Conservation (phyloP, 2,113 vertebrate genomes). For the Uria aalge region DNA sequence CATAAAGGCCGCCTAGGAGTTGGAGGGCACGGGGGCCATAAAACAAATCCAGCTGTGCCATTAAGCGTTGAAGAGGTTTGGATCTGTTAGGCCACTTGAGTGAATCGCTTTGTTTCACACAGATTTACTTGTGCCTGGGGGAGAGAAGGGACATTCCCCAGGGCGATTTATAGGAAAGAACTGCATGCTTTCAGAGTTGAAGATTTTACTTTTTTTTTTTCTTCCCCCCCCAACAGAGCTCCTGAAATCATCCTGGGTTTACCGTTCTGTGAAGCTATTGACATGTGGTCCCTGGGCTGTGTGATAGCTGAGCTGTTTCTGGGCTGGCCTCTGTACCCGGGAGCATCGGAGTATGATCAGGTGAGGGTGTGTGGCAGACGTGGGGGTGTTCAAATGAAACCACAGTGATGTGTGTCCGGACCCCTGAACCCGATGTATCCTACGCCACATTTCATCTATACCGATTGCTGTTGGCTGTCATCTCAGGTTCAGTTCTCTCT, state of each 20-base stretch:
- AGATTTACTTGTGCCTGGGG: neutral
- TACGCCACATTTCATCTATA: neutral
- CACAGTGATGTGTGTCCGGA: accelerated
- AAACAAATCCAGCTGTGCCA: neutral
- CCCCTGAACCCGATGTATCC: neutral
- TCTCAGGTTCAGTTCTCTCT: neutral
- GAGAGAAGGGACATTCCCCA: neutral
- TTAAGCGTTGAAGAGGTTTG: neutral
- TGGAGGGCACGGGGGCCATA: neutral
- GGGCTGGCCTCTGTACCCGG: slow-evolving; percentile 97
- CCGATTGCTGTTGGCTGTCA: neutral
- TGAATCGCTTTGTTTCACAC: neutral
- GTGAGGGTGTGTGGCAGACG: slow-evolving; percentile 65
- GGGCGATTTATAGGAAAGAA: neutral
- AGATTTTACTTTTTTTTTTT: neutral
- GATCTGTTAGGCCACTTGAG: neutral
- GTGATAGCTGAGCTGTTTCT: slow-evolving; percentile 97
- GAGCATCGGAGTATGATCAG: slow-evolving; percentile 98
- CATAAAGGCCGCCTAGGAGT: neutral
- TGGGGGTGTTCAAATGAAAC: neutral
- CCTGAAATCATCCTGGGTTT: slow-evolving; percentile 97
- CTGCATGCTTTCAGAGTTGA: neutral
- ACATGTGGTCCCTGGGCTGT: slow-evolving; percentile 98
- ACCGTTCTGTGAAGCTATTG: slow-evolving; percentile 96
- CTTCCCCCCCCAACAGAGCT: slow-evolving; percentile 74